Conservation (phyloP, 2,888 invertebrate species). For the Prenolepis imparis region DNA sequence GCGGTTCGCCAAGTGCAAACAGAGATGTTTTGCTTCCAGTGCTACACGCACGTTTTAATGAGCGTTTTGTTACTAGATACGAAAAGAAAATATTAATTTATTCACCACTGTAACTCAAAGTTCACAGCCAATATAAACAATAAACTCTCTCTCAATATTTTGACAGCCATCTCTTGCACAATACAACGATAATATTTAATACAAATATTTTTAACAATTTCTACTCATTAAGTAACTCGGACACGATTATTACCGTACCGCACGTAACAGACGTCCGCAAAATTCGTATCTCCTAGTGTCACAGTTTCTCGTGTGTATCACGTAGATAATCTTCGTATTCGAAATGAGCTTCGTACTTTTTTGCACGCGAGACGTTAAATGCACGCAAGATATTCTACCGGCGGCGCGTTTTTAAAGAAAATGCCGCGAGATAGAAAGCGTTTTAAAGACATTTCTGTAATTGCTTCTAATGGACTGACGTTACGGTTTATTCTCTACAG, state of each 20-base stretch:
- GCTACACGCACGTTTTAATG: conserved; percentile 18
- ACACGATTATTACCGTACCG: not conserved
- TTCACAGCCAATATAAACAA: not conserved
- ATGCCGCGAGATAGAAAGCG: conserved; percentile 15
- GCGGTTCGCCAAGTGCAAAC: conserved; percentile 14
- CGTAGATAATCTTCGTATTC: conserved; percentile 38
- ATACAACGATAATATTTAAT: not conserved
- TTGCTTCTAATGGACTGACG: conserved; percentile 37
- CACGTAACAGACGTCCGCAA: not conserved
- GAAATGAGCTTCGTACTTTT: conserved; percentile 31
- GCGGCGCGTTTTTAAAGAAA: conserved; percentile 19
- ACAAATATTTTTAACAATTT: conserved; percentile 20
- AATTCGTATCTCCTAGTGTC: not conserved
- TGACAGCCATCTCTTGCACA: not conserved
- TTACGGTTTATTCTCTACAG: conserved; percentile 22
- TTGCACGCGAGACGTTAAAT: conserved; percentile 43
- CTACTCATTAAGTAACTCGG: not conserved
- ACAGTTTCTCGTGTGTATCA: conserved; percentile 7
- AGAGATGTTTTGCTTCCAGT: conserved; percentile 10
- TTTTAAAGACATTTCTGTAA: conserved; percentile 41
- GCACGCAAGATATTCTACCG: conserved; percentile 36
- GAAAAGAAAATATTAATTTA: conserved; percentile 7
- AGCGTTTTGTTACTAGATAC: conserved; percentile 16
- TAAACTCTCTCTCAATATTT: not conserved
- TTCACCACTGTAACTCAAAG: not conserved